Evolutionary conservation across 2,797 vertebrate species (phyloP), one percentile per base, ranked within the genome.

Genomic region (Rhynchotus rufescens): DNA sequence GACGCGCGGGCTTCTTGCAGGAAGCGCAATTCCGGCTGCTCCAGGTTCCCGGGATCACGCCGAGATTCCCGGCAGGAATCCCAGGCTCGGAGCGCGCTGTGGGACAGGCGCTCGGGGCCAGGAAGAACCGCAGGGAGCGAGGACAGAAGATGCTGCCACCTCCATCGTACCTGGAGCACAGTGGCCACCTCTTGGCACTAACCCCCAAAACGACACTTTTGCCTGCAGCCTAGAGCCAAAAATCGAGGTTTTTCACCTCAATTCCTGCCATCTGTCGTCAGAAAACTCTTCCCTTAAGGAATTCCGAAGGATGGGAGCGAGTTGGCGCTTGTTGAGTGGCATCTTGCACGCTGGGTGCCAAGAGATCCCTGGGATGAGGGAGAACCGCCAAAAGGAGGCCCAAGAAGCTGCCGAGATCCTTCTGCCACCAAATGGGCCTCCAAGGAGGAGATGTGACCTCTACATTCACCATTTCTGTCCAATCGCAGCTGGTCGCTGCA

Each of bases 131-230:
- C 72, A 6, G 3, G 25, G 7, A 30, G 51, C 26, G 0, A 1
- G 19, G 47, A 57, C 47, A 8, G 42, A 3, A 2, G 10, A 8
- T 4, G 26, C 32, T 12, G n/a, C 38, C 34, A 47, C 42, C 34
- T 19, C 42, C 2, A 0, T 28, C 1, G 0, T 1, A 2, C 57
- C 10, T 12, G 23, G 59, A 51, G 19, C 30, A 14, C 2, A 34
- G 6, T 23, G 19, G 44, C 15, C 36, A 5, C 10, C 54, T 60
- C 62, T 44, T 61, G 32, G 61, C 61, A 20, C 19, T 61, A 36
- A 23, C 59, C 34, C 34, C 22, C n/a, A n/a, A 9, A 56, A 6
- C 17, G 30, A n/a, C 54, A 19, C 61, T 65, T 88, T 45, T 5
- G 60, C 67, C 20, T 4, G 25, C 25, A 22, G 40, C 40, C 40